Evolutionary conservation across 2,888 invertebrate genomes (phyloP).

Genomic region (Bellardia bayeri): DNA sequence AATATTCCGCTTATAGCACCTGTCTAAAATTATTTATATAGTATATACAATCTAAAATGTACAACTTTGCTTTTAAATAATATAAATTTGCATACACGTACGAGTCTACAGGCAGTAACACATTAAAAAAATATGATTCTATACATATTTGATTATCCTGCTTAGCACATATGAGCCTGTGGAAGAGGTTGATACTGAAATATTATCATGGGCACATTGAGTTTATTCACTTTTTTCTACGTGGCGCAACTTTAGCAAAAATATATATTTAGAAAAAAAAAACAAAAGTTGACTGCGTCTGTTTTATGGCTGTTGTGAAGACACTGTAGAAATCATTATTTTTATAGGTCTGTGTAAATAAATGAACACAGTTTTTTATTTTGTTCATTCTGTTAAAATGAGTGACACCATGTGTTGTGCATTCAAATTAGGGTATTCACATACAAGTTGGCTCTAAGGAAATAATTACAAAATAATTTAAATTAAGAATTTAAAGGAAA

Average conservation of each 20-base stretch:
- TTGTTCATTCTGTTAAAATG: background rate
- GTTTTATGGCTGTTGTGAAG: background rate
- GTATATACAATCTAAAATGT: background rate
- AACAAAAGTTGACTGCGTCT: background rate
- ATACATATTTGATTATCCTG: conserved; percentile 14
- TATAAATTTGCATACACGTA: background rate
- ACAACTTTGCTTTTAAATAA: background rate
- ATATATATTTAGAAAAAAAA: background rate
- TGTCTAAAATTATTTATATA: background rate
- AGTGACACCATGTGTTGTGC: background rate
- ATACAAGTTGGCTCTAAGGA: no score
- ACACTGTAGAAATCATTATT: background rate
- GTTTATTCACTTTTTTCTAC: background rate
- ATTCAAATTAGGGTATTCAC: background rate
- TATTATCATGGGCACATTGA: background rate
- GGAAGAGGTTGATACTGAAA: background rate
- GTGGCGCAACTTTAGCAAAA: background rate
- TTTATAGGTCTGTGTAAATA: background rate
- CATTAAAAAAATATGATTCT: conserved; percentile 32
- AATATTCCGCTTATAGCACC: no score
- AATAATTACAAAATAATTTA: background rate
- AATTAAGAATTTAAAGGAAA: background rate
- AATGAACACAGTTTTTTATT: background rate
- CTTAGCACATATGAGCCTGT: conserved; percentile 7
- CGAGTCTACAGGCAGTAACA: background rate